Conservation (phyloP, 2,113 vertebrate species). For the Lagopus muta region DNA sequence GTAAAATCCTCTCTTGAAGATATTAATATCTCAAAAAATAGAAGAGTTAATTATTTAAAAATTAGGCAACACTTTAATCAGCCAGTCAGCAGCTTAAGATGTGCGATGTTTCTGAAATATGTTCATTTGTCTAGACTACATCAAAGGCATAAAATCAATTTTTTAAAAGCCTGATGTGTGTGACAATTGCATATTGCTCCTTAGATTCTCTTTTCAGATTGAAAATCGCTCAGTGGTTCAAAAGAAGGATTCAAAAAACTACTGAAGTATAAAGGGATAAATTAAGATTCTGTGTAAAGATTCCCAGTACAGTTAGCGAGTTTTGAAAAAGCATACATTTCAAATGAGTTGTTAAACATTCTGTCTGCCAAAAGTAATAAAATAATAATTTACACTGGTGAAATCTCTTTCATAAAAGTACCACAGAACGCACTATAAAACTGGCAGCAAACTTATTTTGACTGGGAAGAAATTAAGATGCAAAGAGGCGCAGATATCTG, state of each 20-base stretch:
- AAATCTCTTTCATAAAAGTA: constrained; percentile 47
- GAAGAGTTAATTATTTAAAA: constrained; percentile 61
- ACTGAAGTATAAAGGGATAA: constrained; percentile 62
- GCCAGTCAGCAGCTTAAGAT: constrained; percentile 34
- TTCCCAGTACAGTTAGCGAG: background rate
- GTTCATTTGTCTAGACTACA: constrained; percentile 52
- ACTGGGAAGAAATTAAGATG: background rate
- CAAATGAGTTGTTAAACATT: constrained; percentile 53
- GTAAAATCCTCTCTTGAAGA: constrained; percentile 49
- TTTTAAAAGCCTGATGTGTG: constrained; percentile 24
- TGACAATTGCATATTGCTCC: constrained; percentile 48
- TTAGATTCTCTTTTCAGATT: constrained; percentile 51
- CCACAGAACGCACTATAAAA: background rate
- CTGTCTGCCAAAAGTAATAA: constrained; percentile 61
- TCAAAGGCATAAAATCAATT: constrained; percentile 39
- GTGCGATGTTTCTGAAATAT: constrained; percentile 41
- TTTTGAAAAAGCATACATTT: constrained; percentile 60
- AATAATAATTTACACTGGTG: constrained; percentile 42
- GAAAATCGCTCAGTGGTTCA: constrained; percentile 37
- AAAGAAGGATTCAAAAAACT: constrained; percentile 54
- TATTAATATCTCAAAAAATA: constrained; percentile 34
- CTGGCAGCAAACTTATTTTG: constrained; percentile 26
- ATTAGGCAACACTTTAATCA: constrained; percentile 31
- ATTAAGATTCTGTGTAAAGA: constrained; percentile 67
- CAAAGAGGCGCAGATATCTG: background rate